A percentile compares a stretch with the other conserved stretches of the same genome.
phyloP scores from a whole-genome alignment of 1,140 invertebrate species.

The Laupala kohalensis region DNA sequence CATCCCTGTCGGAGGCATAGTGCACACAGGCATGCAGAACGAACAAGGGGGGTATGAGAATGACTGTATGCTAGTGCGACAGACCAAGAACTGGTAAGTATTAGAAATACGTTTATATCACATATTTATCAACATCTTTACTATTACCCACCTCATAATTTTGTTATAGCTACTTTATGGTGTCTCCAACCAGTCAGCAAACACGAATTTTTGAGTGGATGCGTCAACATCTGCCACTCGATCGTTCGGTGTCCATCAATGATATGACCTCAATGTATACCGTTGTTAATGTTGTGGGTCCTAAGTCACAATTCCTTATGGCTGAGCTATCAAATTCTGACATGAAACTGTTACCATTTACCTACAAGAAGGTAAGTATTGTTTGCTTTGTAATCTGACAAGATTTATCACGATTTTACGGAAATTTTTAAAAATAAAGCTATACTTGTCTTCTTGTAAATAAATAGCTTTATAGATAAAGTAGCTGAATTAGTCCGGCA shows the following conservation, averaged over 20 bases:
- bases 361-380: slow-evolving; percentile 60
- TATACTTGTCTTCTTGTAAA: too few species aligned
- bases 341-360: slow-evolving; percentile 56
- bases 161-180: slow-evolving; percentile 55
- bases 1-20: slow-evolving; percentile 54
- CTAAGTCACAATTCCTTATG: slow-evolving; percentile 55
- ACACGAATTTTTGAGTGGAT: slow-evolving; percentile 63
- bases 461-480: too few species aligned
- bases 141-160: background rate
- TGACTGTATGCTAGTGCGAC: slow-evolving; percentile 62
- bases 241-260: slow-evolving; percentile 49
- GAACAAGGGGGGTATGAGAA: slow-evolving; percentile 67
- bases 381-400: too few species aligned
- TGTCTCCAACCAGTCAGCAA: slow-evolving; percentile 73
- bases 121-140: background rate
- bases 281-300: slow-evolving; percentile 72
- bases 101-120: background rate
- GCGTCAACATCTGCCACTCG: slow-evolving; percentile 45
- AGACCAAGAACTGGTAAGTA: slow-evolving; percentile 46
- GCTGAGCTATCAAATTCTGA: slow-evolving; percentile 59
- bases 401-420: too few species aligned
- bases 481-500: too few species aligned
- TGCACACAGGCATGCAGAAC: slow-evolving; percentile 75
- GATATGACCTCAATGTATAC: slow-evolving; percentile 75
- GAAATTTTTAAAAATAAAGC: too few species aligned